Conservation (phyloP, 2,113 vertebrate genomes). For the Perca flavescens region DNA sequence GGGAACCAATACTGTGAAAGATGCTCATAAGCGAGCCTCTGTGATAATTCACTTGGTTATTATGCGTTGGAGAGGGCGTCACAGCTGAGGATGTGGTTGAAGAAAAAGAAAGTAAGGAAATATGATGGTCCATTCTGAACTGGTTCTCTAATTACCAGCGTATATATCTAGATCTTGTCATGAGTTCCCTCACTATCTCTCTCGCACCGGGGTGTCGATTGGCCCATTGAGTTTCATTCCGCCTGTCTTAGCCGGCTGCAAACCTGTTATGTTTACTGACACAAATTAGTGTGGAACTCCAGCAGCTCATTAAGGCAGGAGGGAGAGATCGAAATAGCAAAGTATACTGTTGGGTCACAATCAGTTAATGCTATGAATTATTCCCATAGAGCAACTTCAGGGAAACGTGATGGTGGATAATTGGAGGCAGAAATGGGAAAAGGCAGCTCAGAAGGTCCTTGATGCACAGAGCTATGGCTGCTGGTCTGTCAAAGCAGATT, state of each 20-base stretch:
- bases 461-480: constrained; percentile 25
- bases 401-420: constrained; percentile 67
- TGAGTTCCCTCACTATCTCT: constrained; percentile 12
- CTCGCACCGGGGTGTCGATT: constrained; percentile 20
- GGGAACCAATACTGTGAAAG: constrained; percentile 49
- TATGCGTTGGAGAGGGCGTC: constrained; percentile 64
- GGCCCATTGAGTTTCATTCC: constrained; percentile 47
- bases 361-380: constrained; percentile 44
- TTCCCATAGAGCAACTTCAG: constrained; percentile 49
- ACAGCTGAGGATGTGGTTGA: constrained; percentile 1
- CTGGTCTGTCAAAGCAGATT: constrained; percentile 67
- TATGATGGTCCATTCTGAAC: constrained; percentile 31
- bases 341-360: constrained; percentile 31
- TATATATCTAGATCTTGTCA: constrained; percentile 53
- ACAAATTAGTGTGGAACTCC: constrained; percentile 66
- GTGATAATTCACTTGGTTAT: constrained; percentile 75
- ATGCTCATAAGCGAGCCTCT: constrained; percentile 27
- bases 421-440: constrained; percentile 66
- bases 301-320: constrained; percentile 64
- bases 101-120: constrained; percentile 29
- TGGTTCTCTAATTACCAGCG: constrained; percentile 56
- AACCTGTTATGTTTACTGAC: constrained; percentile 66
- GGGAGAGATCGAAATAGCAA: constrained; percentile 33
- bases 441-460: constrained; percentile 51
- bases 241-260: constrained; percentile 48